Conservation (phyloP, 2,888 invertebrate genomes). For the Bembecia ichneumoniformis region DNA sequence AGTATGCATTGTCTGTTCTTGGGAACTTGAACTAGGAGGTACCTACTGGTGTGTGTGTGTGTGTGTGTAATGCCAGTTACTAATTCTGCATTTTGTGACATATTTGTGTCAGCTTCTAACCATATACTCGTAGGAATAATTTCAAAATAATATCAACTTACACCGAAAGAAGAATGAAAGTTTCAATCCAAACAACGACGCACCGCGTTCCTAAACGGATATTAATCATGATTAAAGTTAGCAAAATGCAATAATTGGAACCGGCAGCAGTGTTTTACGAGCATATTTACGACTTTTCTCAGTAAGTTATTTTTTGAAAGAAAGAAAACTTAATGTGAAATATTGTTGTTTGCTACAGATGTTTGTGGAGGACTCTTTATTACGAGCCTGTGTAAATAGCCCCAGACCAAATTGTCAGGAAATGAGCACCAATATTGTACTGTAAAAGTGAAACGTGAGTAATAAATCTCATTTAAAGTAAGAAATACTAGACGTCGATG, state of each 20-base stretch:
- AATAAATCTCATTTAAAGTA: slow-evolving; percentile 17
- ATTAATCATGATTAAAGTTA: slow-evolving; percentile 57
- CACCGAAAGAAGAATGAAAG: not conserved
- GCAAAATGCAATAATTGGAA: slow-evolving; percentile 51
- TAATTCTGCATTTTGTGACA: slow-evolving; percentile 10
- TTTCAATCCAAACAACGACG: slow-evolving; percentile 6
- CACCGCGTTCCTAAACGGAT: slow-evolving; percentile 22
- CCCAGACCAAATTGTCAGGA: slow-evolving; percentile 20
- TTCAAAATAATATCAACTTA: too few relatives aligned
- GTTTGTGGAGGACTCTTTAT: slow-evolving; percentile 33
- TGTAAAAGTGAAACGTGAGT: slow-evolving; percentile 13
- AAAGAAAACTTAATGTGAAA: slow-evolving; percentile 41
- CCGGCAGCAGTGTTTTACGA: slow-evolving; percentile 45
- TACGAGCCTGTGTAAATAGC: slow-evolving; percentile 35
- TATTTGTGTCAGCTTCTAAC: not conserved
- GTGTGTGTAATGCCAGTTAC: slow-evolving; percentile 27
- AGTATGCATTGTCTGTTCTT: slow-evolving; percentile 28
- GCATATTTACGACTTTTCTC: slow-evolving; percentile 49
- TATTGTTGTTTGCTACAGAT: slow-evolving; percentile 42
- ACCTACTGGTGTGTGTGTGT: too few relatives aligned
- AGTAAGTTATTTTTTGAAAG: slow-evolving; percentile 40
- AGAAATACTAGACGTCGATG: not conserved
- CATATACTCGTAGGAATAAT: too few relatives aligned
- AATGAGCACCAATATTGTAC: slow-evolving; percentile 26
- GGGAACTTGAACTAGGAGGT: slow-evolving; percentile 25